Percentiles rank a stretch among this genome's conserved stretches.
Evolutionary conservation across 2,888 invertebrate species (phyloP).

Genomic region (Serrognathus titanus): DNA sequence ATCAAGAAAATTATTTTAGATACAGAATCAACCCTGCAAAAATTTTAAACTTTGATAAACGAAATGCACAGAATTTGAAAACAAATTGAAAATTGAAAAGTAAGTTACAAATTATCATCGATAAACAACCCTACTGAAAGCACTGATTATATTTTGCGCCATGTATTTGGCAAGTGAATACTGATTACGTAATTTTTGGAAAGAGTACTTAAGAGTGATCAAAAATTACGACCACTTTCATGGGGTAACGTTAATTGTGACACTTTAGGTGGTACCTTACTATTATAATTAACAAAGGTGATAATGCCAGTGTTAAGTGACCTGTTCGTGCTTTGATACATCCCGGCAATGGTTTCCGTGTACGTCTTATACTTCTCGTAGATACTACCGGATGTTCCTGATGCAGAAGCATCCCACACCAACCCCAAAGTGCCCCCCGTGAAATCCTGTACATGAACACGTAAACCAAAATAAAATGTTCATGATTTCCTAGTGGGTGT

Average conservation of each 20-base stretch:
- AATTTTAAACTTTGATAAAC: too few relatives aligned
- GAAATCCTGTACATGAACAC: conserved; percentile 98
- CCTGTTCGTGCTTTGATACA: conserved; percentile 90
- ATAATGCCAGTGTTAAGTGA: conserved; percentile 98
- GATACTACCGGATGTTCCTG: conserved; percentile 96
- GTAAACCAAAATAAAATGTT: conserved; percentile 98
- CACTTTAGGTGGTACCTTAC: conserved; percentile 94
- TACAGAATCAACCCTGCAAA: too few relatives aligned
- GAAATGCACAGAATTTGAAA: too few relatives aligned
- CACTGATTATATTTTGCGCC: too few relatives aligned
- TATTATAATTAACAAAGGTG: conserved; percentile 98
- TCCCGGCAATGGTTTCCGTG: conserved; percentile 91
- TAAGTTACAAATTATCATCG: too few relatives aligned
- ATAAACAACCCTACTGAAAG: too few relatives aligned
- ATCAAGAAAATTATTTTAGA: too few relatives aligned
- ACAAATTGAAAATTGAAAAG: too few relatives aligned
- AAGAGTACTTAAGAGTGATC: conserved; percentile 91
- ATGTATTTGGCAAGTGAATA: too few relatives aligned
- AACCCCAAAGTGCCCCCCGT: conserved; percentile 96
- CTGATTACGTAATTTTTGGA: too few relatives aligned
- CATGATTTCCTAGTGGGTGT: conserved; percentile 95
- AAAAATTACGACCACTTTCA: conserved; percentile 98
- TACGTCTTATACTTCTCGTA: conserved; percentile 98
- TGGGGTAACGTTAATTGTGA: conserved; percentile 97
- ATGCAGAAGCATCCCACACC: conserved; percentile 98